A percentile compares a stretch with the other conserved stretches of the same genome.
These are phyloP conservation scores for Phyllostomus discolor DNA, from an alignment of 2,113 vertebrate genomes.

Conservation along the genomic window DNA sequence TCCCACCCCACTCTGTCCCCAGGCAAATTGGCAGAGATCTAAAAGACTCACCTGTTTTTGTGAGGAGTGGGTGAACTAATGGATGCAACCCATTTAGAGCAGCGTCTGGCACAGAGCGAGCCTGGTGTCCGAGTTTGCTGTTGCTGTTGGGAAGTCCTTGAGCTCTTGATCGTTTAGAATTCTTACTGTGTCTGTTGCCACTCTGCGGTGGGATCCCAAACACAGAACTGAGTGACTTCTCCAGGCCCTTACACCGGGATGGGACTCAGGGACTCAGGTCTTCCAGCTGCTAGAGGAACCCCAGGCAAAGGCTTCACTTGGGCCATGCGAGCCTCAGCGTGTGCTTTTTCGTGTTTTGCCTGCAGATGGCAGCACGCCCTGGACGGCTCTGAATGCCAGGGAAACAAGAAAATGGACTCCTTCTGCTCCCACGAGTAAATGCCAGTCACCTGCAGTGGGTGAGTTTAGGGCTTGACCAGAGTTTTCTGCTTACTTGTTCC, in stretches of 20 bases:
- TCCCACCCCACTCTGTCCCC: neutral
- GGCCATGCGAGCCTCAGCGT: neutral
- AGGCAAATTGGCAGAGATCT: neutral
- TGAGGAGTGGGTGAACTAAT: neutral
- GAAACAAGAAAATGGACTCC: conserved; percentile 53
- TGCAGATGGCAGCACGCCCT: conserved; percentile 65
- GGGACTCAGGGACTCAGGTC: too few relatives aligned
- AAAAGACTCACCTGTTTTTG: neutral
- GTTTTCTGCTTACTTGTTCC: neutral
- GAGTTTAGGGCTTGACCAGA: neutral
- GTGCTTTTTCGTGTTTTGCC: conserved; percentile 10
- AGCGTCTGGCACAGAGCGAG: neutral
- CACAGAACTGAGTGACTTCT: neutral
- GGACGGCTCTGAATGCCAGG: neutral
- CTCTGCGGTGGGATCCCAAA: neutral
- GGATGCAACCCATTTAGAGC: neutral
- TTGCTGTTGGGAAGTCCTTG: neutral
- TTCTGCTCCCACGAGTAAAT: neutral
- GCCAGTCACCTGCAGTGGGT: neutral
- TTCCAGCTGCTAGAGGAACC: neutral
- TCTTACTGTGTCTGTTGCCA: neutral
- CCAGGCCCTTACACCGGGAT: neutral
- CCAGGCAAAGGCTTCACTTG: neutral
- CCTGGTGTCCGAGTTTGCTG: neutral
- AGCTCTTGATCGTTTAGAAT: neutral